Evolutionary conservation across 2,113 vertebrate genomes (phyloP), one percentile per base, ranked within the genome.

Genomic region (Pandion haliaetus): DNA sequence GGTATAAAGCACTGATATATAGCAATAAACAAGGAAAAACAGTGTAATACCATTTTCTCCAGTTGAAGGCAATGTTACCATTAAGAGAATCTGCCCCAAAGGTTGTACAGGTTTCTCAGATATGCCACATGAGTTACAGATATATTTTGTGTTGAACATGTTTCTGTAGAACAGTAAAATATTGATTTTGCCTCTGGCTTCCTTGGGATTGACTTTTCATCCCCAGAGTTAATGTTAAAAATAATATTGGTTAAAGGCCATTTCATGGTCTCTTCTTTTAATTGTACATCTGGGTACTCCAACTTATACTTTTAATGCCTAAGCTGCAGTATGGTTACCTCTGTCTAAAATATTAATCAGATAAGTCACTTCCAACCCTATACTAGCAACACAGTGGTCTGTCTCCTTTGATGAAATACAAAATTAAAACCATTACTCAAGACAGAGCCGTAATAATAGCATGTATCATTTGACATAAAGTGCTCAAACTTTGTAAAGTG

Each of bases 401-500:
- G 62, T 90, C 44, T 81, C 10, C 28, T 55, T 76, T 93, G 93
- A 92, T 85, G 61, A 96, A 94, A 90, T 90, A 88, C 29, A 47
- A 97, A 97, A 96, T 95, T 96, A 95, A 95, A 95, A 66, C 82
- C 79, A 76, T 97, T 96, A 93, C 78, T 95, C 94, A 97, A 88
- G 71, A 77, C 25, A 80, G 38, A 89, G 45, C 29, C 85, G 17
- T 96, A 96, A 87, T 88, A 96, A 92, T 58, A 70, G 61, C 65
- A 63, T 58, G 54, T 93, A 88, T 97, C 90, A 19, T 77, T 94
- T 95, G 84, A 95, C 89, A 77, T 77, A 82, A 95, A 95, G 81
- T 85, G 89, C 65, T 89, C 70, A 87, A 82, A 94, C 83, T 97
- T 95, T 95, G 83, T 89, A 80, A 97, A 63, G 58, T 85, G 62